Evolutionary conservation across 2,888 invertebrate species (phyloP), one percentile per base, ranked within the genome.

Genomic region (Hyles lineata): DNA sequence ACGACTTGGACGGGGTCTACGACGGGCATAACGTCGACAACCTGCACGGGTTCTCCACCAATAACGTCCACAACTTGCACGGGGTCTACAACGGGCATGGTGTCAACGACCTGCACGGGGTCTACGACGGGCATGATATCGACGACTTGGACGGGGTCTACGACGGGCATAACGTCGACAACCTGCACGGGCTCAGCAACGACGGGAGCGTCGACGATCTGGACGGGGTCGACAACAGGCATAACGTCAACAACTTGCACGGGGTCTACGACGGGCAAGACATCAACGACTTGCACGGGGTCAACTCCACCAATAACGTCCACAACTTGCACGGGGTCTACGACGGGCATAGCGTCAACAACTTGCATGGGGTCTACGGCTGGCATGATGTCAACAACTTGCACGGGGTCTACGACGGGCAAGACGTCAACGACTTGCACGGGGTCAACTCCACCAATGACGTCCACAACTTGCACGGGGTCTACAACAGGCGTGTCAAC

Each of bases 361-460:
- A 43, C 43, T 43, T 55, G 35, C 8, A 25, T 25, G 17, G 63
- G 43, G 35, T 23, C 67, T 72, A 70, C 70, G 15, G 1, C 61
- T 17, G 21, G 32, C 21, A 73, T 70, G 21, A 74, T 62, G 71
- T 74, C 71, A 9, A 73, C 67, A 25, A 74, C 69, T 35, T 73
- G 60, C 61, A 69, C 21, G 19, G 61, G 32, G 59, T 59, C 67
- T 7, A 70, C 59, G 21, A 52, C 43, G 15, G 55, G 5, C 43
- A 43, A 3, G 11, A 35, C 70, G 29, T 74, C 74, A n/a, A 72
- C 74, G 21, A 74, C 52, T 21, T 58, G 59, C 35, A 74, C 63
- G 70, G 74, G 52, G n/a, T 70, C 62, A 15, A 43, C 43, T 1
- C 11, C 43, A 11, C 67, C 59, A 35, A 21, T 55, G 19, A 17